A percentile compares a stretch with the other conserved stretches of the same genome.
phyloP scores from a whole-genome alignment of 2,888 invertebrate species.

The Bedellia somnulentella region DNA sequence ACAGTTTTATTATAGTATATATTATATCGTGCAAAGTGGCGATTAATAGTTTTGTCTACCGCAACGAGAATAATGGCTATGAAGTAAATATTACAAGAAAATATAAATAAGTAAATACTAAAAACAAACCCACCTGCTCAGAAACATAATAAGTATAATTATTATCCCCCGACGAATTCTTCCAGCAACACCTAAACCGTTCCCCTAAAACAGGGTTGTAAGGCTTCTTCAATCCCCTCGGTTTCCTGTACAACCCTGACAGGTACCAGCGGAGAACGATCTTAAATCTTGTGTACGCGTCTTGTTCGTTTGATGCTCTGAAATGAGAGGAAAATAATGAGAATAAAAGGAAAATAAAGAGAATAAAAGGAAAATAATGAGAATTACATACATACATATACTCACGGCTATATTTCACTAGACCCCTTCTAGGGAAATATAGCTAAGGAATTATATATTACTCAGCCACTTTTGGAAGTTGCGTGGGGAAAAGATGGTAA shows the following conservation, averaged over 20 bases:
- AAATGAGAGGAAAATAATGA: constrained; percentile 24
- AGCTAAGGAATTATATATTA: too few species aligned
- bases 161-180: constrained; percentile 71
- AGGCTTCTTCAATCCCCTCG: constrained; percentile 92
- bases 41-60: too few species aligned
- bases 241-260: constrained; percentile 90
- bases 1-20: too few species aligned
- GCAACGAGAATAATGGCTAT: too few species aligned
- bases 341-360: neutral
- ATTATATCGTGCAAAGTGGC: too few species aligned
- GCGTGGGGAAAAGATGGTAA: too few species aligned
- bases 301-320: constrained; percentile 77
- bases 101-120: neutral
- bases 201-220: constrained; percentile 95
- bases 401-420: too few species aligned
- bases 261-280: constrained; percentile 88
- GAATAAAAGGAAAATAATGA: constrained; percentile 4
- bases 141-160: constrained; percentile 89
- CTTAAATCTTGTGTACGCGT: constrained; percentile 89
- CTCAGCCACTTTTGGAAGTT: too few species aligned
- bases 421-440: too few species aligned
- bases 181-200: constrained; percentile 90
- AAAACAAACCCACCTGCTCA: constrained; percentile 71
- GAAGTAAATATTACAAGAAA: too few species aligned
- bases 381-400: too few species aligned